A percentile compares a stretch with the other conserved stretches of the same genome.
These are phyloP conservation scores for Yponomeuta plumbellus DNA, from an alignment of 2,888 invertebrate species.

Conservation along the genomic window DNA sequence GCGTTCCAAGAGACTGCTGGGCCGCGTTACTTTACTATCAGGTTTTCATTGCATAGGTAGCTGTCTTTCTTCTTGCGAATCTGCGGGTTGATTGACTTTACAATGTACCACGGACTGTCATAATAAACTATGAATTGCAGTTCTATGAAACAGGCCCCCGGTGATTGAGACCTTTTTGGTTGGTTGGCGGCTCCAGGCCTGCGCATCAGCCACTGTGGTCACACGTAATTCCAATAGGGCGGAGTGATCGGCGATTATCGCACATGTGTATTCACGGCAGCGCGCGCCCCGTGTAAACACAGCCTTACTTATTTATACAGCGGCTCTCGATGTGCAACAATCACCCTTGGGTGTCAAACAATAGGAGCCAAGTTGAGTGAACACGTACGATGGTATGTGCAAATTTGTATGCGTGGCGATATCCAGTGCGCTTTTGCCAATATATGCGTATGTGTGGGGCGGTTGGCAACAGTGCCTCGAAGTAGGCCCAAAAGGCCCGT, in stretches of 20 bases:
- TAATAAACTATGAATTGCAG: too few species aligned
- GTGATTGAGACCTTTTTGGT: too few species aligned
- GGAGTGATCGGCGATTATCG: conserved; percentile 12
- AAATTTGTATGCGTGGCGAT: conserved; percentile 6
- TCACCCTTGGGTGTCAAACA: not conserved
- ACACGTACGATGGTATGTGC: not conserved
- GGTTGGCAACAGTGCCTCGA: not conserved
- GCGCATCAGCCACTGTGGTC: not conserved
- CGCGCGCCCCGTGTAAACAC: conserved; percentile 11
- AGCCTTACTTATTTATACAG: not conserved
- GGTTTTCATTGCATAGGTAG: too few species aligned
- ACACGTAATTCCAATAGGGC: conserved; percentile 10
- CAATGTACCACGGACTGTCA: too few species aligned
- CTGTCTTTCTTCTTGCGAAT: too few species aligned
- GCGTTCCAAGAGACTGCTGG: not conserved
- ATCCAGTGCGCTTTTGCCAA: conserved; percentile 3
- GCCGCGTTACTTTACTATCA: too few species aligned
- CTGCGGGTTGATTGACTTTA: too few species aligned
- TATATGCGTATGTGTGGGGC: not conserved
- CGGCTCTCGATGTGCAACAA: not conserved
- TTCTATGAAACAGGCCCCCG: too few species aligned
- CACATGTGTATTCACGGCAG: conserved; percentile 10
- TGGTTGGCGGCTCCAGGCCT: not conserved
- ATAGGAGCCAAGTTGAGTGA: not conserved
- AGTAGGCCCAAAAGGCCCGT: not conserved